Percentiles rank a stretch among this genome's conserved stretches.
These are phyloP conservation scores for Rhyacophila brunnea DNA, from an alignment of 1,140 invertebrate species.

Conservation along the genomic window DNA sequence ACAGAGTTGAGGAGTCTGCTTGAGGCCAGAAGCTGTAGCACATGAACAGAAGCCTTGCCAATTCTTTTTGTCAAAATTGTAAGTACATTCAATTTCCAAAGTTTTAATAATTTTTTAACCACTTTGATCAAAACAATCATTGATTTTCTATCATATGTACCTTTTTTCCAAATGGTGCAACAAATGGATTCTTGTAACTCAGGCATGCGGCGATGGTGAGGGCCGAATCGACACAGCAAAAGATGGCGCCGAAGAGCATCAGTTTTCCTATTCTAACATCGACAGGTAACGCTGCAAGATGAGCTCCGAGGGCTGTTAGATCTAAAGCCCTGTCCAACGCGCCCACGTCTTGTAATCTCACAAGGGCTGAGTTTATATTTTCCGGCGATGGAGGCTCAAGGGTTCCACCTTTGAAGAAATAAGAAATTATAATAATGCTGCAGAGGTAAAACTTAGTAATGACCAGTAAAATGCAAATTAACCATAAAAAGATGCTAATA, in stretches of 20 bases:
- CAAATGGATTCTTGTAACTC: conserved; percentile 82
- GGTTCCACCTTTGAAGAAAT: conserved; percentile 53
- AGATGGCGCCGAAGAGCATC: conserved; percentile 86
- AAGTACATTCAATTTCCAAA: no score
- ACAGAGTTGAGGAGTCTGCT: no score
- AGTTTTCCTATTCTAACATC: conserved; percentile 89
- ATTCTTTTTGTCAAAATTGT: no score
- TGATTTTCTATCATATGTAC: no score
- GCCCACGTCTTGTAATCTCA: conserved; percentile 78
- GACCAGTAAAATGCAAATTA: no score
- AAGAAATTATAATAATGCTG: no score
- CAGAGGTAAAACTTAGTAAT: no score
- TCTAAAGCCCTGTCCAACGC: conserved; percentile 77
- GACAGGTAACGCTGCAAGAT: conserved; percentile 85
- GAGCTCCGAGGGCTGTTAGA: conserved; percentile 85
- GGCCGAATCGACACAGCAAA: conserved; percentile 91
- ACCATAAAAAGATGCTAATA: no score
- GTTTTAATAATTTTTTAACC: no score
- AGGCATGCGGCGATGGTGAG: conserved; percentile 90
- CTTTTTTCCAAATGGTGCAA: conserved; percentile 72
- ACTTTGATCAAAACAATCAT: no score
- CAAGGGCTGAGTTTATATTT: conserved; percentile 75
- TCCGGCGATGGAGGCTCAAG: conserved; percentile 80
- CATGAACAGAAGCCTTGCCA: no score
- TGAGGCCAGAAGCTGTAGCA: no score